These are phyloP conservation scores for Eufriesea mexicana DNA, from an alignment of 1,140 invertebrate species.

Conservation along the genomic window DNA sequence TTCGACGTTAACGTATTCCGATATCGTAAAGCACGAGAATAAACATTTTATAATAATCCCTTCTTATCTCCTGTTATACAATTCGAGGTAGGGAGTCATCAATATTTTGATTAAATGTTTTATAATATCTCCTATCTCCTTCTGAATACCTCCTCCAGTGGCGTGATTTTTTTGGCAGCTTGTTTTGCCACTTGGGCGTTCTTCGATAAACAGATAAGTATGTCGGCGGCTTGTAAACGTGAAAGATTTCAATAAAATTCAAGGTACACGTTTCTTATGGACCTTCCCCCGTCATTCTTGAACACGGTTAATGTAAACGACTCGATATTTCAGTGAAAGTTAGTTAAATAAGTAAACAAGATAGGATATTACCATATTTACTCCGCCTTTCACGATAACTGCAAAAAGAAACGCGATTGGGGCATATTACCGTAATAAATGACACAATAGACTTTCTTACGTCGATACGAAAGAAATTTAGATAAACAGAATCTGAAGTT, in stretches of 20 bases:
- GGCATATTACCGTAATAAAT: neutral
- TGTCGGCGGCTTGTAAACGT: neutral
- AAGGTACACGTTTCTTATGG: neutral
- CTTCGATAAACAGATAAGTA: slow-evolving; percentile 5
- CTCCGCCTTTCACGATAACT: neutral
- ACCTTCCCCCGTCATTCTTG: neutral
- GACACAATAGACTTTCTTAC: neutral
- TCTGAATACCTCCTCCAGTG: too few species aligned
- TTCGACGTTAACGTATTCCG: neutral
- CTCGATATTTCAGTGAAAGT: neutral
- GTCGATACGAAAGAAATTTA: neutral
- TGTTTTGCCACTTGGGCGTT: slow-evolving; percentile 2
- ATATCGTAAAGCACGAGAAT: neutral
- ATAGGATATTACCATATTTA: neutral
- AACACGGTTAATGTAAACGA: neutral
- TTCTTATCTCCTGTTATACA: neutral
- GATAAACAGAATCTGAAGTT: neutral
- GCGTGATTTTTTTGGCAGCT: neutral
- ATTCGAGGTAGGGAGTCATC: neutral
- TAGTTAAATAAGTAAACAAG: neutral
- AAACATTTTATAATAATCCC: neutral
- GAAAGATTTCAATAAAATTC: neutral
- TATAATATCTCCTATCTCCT: neutral
- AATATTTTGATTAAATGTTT: slow-evolving; percentile 3
- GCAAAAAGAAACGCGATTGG: neutral